Evolutionary conservation across 2,113 vertebrate genomes (phyloP), one percentile per base, ranked within the genome.

Genomic region (Tichodroma muraria): DNA sequence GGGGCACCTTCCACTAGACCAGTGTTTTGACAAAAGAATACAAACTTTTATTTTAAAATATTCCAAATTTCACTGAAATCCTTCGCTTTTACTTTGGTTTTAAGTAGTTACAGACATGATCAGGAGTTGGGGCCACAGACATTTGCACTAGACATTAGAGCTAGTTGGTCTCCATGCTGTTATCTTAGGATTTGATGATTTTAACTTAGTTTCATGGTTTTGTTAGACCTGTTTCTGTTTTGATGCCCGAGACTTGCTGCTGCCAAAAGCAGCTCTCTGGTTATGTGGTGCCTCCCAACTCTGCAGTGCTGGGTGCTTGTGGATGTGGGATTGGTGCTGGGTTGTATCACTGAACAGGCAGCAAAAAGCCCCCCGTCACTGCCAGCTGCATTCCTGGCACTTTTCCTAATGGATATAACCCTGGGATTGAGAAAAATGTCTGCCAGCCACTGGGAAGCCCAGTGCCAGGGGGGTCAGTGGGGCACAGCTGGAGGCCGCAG

Each of bases 401-500:
- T n/a, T 27, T n/a, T 8, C 11, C 30, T 20, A 9, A 22, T 1
- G 54, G 25, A 14, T 33, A 15, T 44, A 19, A 33, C 22, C 37
- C 33, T 52, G 37, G 37, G 18, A 52, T 44, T 52, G 53, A 52
- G 33, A 33, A 27, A 14, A 44, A 10, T 60, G 37, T 52, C 17
- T 60, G 45, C 63, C 45, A 52, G 15, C 27, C 38, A 11, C 53
- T 68, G 63, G 53, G 53, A 59, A 77, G 45, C 37, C 22, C 53
- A 27, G 45, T 60, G 45, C 22, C 27, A 4, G 45, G 4, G 22
- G 17, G 22, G 6, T 66, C 52, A 45, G 28, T 52, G 72, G 25
- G 18, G 45, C 2, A 0, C 37, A 37, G 45, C 37, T 27, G 33
- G 27, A 27, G 38, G 53, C 6, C 2, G 0, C 10, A 19, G 44